Percentiles rank a stretch among this genome's conserved stretches.
phyloP scores from a whole-genome alignment of 2,888 invertebrate genomes.

The Apamea epomidion region DNA sequence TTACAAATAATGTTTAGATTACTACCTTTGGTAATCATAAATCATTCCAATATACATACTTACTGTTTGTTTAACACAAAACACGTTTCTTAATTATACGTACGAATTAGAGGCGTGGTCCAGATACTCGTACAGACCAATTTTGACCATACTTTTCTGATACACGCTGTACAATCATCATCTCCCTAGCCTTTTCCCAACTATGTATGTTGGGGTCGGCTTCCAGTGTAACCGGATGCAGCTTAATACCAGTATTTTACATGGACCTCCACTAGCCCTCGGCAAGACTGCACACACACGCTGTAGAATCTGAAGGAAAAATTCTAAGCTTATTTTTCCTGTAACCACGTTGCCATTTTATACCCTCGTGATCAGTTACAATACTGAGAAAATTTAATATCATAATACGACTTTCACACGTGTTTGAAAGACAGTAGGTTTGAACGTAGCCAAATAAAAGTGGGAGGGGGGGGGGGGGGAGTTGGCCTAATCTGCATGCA shows the following conservation, averaged over 20 bases:
- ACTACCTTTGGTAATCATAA: background rate
- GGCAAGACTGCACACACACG: too few species aligned
- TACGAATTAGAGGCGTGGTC: background rate
- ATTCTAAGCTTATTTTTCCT: background rate
- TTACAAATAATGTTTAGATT: background rate
- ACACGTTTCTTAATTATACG: background rate
- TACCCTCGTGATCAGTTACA: conserved; percentile 17
- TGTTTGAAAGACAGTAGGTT: conserved; percentile 54
- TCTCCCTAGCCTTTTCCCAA: too few species aligned
- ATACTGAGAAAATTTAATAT: conserved; percentile 60
- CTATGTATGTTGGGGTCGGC: too few species aligned
- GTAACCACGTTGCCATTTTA: conserved; percentile 15
- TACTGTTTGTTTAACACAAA: background rate
- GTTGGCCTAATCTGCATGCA: conserved; percentile 75
- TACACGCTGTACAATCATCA: background rate
- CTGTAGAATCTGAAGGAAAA: background rate
- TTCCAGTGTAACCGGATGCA: too few species aligned
- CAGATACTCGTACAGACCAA: background rate
- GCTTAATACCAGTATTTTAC: too few species aligned
- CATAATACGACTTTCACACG: conserved; percentile 53
- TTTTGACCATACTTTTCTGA: background rate
- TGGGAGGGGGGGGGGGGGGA: conserved; percentile 49
- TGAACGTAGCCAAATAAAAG: conserved; percentile 51
- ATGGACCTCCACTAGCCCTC: too few species aligned
- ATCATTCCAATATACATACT: background rate